A percentile compares a stretch with the other conserved stretches of the same genome.
Evolutionary conservation across 2,888 invertebrate genomes (phyloP).

Genomic region (Eupithecia centaureata): DNA sequence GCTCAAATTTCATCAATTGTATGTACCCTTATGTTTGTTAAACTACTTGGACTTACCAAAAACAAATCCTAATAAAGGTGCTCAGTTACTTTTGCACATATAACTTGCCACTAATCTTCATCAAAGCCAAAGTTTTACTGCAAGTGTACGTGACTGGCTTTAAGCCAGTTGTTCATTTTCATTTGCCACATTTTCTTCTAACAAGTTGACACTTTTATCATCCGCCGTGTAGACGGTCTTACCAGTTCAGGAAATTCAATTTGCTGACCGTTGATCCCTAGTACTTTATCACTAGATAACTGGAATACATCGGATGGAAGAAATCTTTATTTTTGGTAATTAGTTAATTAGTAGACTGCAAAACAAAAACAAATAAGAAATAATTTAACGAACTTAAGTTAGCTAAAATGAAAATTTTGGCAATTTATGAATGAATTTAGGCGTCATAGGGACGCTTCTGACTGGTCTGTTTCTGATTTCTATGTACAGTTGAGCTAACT

Average conservation of each 20-base stretch:
- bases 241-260: constrained; percentile 22
- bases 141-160: constrained; percentile 42
- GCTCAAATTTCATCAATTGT: not conserved
- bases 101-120: constrained; percentile 49
- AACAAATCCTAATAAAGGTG: constrained; percentile 5
- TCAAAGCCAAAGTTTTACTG: constrained; percentile 43
- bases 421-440: too few relatives aligned
- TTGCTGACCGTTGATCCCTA: constrained; percentile 5
- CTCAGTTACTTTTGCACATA: constrained; percentile 21
- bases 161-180: constrained; percentile 39
- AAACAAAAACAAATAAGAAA: too few relatives aligned
- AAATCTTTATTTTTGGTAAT: not conserved
- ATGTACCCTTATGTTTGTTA: not conserved
- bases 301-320: not conserved
- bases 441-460: too few relatives aligned
- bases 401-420: too few relatives aligned
- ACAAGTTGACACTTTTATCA: constrained; percentile 39
- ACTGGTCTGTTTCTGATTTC: too few relatives aligned
- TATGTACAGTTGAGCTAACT: too few relatives aligned
- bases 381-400: too few relatives aligned
- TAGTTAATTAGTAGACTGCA: too few relatives aligned
- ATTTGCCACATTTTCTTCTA: constrained; percentile 39
- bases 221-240: constrained; percentile 18
- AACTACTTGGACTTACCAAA: not conserved
- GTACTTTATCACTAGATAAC: not conserved